Evolutionary conservation across 2,888 invertebrate genomes (phyloP).

Genomic region (Xestoiulus laeticollis): DNA sequence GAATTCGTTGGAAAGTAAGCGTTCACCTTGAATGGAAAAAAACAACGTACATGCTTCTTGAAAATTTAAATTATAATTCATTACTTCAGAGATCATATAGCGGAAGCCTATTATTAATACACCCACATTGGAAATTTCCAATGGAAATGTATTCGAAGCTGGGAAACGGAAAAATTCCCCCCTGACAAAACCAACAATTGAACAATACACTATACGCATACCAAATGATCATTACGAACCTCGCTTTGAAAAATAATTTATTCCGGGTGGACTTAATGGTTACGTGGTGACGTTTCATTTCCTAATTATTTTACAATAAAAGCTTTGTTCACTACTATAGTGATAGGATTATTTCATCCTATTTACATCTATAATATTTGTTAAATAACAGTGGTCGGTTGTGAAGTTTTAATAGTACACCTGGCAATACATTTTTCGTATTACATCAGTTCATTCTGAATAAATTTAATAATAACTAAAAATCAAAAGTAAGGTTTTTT

Average conservation of each 20-base stretch:
- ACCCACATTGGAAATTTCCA: constrained; percentile 9
- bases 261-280: neutral
- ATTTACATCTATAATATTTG: no score
- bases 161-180: constrained; percentile 2
- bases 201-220: constrained; percentile 19
- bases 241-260: neutral
- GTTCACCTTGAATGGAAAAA: constrained; percentile 15
- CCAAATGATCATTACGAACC: neutral
- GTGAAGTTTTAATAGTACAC: no score
- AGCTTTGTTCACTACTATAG: neutral
- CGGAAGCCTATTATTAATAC: constrained; percentile 2
- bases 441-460: neutral
- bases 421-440: no score
- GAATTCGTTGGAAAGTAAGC: neutral
- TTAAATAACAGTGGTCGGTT: no score
- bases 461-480: no score
- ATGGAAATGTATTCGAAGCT: neutral
- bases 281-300: neutral
- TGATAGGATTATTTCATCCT: no score
- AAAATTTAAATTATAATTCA: constrained; percentile 10
- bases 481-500: no score
- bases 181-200: neutral
- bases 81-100: neutral
- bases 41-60: neutral
- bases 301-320: no score